A percentile compares a stretch with the other conserved stretches of the same genome.
Conservation (phyloP, 2,113 vertebrate genomes). For the Trogon surrucura region DNA sequence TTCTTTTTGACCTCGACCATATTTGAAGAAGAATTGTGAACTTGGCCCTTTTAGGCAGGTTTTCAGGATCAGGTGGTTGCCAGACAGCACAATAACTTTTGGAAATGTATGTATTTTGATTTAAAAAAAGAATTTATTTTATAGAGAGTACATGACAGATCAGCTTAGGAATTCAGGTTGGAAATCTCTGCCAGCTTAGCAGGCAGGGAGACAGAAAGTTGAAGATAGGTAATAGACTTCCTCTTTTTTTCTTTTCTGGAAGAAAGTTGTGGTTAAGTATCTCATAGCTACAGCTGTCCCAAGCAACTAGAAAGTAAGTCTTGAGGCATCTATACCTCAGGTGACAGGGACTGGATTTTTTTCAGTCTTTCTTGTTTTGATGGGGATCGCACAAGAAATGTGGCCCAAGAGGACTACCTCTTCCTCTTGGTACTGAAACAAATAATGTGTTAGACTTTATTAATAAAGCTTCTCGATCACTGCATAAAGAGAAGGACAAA, state of each 20-base stretch:
- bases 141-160: not conserved
- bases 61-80: not conserved
- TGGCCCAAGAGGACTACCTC: not conserved
- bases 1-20: not conserved
- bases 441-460: not conserved
- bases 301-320: not conserved
- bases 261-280: not conserved
- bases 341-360: not conserved
- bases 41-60: not conserved
- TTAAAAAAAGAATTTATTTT: not conserved
- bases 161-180: not conserved
- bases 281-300: not conserved
- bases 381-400: not conserved
- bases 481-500: not conserved
- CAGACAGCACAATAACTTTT: not conserved
- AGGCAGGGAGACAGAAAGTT: not conserved
- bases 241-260: not conserved
- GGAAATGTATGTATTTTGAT: not conserved
- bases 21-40: not conserved
- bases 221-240: not conserved
- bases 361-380: not conserved
- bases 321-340: not conserved
- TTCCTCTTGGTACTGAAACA: not conserved
- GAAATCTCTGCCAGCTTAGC: not conserved
- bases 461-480: not conserved